Evolutionary conservation across 2,888 invertebrate species (phyloP).

Genomic region (Amaurobius ferox): DNA sequence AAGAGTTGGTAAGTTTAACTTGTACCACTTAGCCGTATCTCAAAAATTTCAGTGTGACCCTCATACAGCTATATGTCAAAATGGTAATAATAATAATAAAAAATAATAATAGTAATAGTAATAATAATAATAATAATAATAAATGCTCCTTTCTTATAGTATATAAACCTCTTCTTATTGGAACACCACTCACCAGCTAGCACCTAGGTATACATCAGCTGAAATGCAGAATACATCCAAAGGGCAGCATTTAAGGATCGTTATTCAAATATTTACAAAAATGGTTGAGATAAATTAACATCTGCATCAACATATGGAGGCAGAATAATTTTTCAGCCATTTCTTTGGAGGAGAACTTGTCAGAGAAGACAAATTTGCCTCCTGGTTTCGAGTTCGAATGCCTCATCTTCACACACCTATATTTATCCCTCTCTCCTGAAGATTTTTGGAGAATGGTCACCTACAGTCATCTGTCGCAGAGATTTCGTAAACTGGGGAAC

Average conservation of each 20-base stretch:
- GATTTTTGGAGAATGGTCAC: slow-evolving; percentile 50
- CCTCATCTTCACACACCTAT: slow-evolving; percentile 7
- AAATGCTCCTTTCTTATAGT: too few relatives aligned
- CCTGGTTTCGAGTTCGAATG: slow-evolving; percentile 31
- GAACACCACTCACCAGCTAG: not conserved
- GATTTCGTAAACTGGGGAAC: slow-evolving; percentile 53
- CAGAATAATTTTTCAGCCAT: slow-evolving; percentile 40
- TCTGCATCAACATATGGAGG: slow-evolving; percentile 34
- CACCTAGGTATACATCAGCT: not conserved
- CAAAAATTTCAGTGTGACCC: too few relatives aligned
- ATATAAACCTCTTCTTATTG: not conserved
- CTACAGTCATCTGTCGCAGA: slow-evolving; percentile 65
- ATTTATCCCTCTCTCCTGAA: not conserved
- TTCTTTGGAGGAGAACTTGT: slow-evolving; percentile 35
- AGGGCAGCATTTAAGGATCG: slow-evolving; percentile 31
- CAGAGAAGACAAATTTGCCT: slow-evolving; percentile 66
- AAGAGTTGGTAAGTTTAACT: too few relatives aligned
- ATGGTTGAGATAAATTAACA: slow-evolving; percentile 11
- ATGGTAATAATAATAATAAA: too few relatives aligned
- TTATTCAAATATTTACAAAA: slow-evolving; percentile 10
- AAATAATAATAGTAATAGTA: too few relatives aligned
- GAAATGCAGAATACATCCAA: not conserved
- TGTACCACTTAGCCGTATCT: too few relatives aligned
- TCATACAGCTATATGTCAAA: too few relatives aligned
- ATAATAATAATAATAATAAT: too few relatives aligned